Conservation (phyloP, 1,140 invertebrate species). For the Tribolium castaneum region DNA sequence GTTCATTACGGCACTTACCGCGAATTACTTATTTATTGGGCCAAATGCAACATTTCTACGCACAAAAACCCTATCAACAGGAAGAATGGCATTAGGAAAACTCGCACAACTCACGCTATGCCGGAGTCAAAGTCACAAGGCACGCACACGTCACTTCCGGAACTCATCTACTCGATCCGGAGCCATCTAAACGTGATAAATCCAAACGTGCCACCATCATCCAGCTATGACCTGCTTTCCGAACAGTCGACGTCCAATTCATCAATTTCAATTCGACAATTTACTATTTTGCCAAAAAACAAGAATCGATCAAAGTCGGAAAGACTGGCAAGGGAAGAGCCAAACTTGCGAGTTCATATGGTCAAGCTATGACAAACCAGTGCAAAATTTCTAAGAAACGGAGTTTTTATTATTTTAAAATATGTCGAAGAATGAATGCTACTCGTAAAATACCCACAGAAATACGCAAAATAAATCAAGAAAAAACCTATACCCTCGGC, state of each 20-base stretch:
- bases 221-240: neutral
- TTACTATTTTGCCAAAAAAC: slow-evolving; percentile 16
- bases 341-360: too few relatives aligned
- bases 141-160: slow-evolving; percentile 26
- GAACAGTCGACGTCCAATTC: neutral
- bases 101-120: slow-evolving; percentile 22
- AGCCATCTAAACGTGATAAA: slow-evolving; percentile 28
- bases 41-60: neutral
- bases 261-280: slow-evolving; percentile 32
- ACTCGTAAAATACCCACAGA: too few relatives aligned
- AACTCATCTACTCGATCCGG: slow-evolving; percentile 29
- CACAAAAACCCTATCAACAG: slow-evolving; percentile 2
- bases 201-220: slow-evolving; percentile 29
- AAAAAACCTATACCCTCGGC: too few relatives aligned
- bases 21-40: slow-evolving; percentile 2
- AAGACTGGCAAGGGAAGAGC: too few relatives aligned
- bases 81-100: slow-evolving; percentile 26
- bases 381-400: too few relatives aligned
- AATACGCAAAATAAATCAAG: too few relatives aligned
- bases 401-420: too few relatives aligned
- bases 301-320: neutral
- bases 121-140: neutral
- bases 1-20: slow-evolving; percentile 15
- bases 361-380: too few relatives aligned
- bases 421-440: too few relatives aligned